Evolutionary conservation across 2,113 vertebrate species (phyloP), one percentile per base, ranked within the genome.

Genomic region (Piaya cayana): DNA sequence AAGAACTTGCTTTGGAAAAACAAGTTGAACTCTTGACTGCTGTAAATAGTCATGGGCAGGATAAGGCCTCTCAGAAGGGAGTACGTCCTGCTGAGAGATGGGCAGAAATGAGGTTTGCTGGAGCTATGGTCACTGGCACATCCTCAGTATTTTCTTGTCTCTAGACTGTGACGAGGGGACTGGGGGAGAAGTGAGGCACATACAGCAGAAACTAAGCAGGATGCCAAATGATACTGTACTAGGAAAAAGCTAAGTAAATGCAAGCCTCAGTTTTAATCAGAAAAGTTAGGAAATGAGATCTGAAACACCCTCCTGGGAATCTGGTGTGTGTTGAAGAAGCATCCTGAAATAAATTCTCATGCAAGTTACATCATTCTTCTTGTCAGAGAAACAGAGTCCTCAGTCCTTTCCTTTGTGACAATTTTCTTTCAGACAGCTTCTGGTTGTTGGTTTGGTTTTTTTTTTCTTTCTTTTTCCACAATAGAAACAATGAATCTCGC

Each of bases 201-300:
- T 2, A 39, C 67, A n/a, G 39, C 34, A 79, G 80, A 91, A 91
- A 68, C 47, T 32, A 68, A 75, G 52, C 60, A 84, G 27, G 69
- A 79, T 19, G 52, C 37, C 0, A 4, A 78, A 77, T 0, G 5
- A 43, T 4, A 74, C 42, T 2, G 1, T 60, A n/a, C 63, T 52
- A 77, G 47, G 42, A 85, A 95, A 86, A 94, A 86, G 29, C 8
- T 45, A 67, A 65, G 23, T 72, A 88, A 93, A 91, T 47, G 45
- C 39, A 81, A 59, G n/a, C 32, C 68, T 81, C 37, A 15, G 50
- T 89, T 93, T 64, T 62, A 89, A 86, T 89, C 95, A 91, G 58
- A 36, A 79, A 95, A 95, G 86, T 92, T 92, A 81, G 76, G 88
- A 95, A 93, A 93, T 79, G 91, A 92, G 69, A 91, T 89, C 81